phyloP scores from a whole-genome alignment of 2,797 vertebrate species.

The Micromesistius poutassou region DNA sequence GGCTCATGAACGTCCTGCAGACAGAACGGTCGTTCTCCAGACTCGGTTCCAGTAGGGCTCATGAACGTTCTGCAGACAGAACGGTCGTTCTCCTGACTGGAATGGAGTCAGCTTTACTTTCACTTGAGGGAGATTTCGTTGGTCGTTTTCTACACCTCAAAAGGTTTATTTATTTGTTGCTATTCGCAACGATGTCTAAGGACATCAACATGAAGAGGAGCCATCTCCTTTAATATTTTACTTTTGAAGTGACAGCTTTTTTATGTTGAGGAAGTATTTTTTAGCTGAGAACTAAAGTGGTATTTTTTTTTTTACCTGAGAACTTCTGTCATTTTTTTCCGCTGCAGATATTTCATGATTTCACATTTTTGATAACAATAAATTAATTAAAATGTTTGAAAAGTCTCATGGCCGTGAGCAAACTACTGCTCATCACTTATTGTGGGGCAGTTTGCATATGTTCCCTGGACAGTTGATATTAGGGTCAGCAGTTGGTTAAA shows the following conservation, averaged over 20 bases:
- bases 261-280: background rate
- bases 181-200: too few species aligned
- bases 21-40: background rate
- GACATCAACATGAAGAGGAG: background rate
- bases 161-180: background rate
- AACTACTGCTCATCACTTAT: too few species aligned
- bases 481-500: too few species aligned
- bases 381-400: too few species aligned
- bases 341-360: too few species aligned
- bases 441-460: too few species aligned
- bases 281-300: too few species aligned
- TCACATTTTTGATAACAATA: too few species aligned
- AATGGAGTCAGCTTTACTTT: background rate
- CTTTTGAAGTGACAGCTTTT: background rate
- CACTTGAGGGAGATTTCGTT: background rate
- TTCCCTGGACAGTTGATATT: too few species aligned
- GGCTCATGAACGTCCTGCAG: constrained; percentile 57
- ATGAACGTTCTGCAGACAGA: too few species aligned
- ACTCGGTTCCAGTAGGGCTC: background rate
- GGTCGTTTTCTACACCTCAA: background rate
- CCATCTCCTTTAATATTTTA: background rate
- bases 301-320: background rate
- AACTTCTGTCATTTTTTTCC: background rate
- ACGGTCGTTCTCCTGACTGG: background rate
- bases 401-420: too few species aligned